phyloP scores from a whole-genome alignment of 2,888 invertebrate species.

The Stegophylla sp. region DNA sequence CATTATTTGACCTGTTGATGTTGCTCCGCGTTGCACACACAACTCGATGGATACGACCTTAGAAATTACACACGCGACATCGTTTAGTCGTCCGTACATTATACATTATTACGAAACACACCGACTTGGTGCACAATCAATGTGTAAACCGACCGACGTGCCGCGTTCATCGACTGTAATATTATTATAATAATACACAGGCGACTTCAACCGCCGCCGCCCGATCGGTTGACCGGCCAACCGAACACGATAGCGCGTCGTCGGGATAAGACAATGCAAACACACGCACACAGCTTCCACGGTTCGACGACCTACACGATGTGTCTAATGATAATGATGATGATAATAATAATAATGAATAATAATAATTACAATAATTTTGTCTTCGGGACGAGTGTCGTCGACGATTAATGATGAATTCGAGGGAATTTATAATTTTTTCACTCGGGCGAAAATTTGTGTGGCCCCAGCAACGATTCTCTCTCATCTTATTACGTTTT shows the following conservation, averaged over 20 bases:
- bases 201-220: slow-evolving; percentile 21
- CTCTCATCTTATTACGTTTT: no score
- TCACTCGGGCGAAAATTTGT: no score
- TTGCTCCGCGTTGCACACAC: slow-evolving; percentile 15
- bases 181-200: no score
- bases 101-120: neutral
- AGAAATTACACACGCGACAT: slow-evolving; percentile 47
- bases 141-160: slow-evolving; percentile 18
- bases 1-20: slow-evolving; percentile 50
- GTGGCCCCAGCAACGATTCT: no score
- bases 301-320: slow-evolving; percentile 51
- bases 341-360: no score
- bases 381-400: no score
- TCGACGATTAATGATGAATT: no score
- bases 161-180: slow-evolving; percentile 23
- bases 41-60: slow-evolving; percentile 56
- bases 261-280: slow-evolving; percentile 50
- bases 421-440: no score
- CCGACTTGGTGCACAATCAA: slow-evolving; percentile 43
- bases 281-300: slow-evolving; percentile 21
- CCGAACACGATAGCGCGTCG: slow-evolving; percentile 45
- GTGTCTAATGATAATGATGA: no score
- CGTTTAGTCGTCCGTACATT: slow-evolving; percentile 31
- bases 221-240: slow-evolving; percentile 56
- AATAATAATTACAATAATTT: no score